A percentile compares a stretch with the other conserved stretches of the same genome.
These are phyloP conservation scores for Nomada flava DNA, from an alignment of 2,888 invertebrate genomes.

Conservation along the genomic window DNA sequence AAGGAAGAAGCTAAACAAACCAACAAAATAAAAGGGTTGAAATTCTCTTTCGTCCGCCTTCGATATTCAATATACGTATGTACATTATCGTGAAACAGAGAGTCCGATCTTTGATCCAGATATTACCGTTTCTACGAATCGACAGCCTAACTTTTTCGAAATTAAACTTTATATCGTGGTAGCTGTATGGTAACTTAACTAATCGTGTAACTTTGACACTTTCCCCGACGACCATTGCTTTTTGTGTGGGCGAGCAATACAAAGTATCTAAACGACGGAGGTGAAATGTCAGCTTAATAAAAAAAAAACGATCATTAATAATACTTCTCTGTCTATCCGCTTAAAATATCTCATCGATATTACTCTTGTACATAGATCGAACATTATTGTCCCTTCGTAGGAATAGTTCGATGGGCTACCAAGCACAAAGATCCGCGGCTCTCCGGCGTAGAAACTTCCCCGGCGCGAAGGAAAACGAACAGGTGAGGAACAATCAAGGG, in stretches of 20 bases:
- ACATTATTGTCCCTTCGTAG: conserved; percentile 30
- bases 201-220: conserved; percentile 66
- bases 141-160: conserved; percentile 52
- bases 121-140: conserved; percentile 39
- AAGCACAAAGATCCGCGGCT: background rate
- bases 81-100: conserved; percentile 16
- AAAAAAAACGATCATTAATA: conserved; percentile 29
- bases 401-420: conserved; percentile 4
- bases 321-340: conserved; percentile 57
- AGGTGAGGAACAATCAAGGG: conserved; percentile 13
- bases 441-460: conserved; percentile 39
- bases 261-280: conserved; percentile 26
- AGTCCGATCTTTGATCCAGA: conserved; percentile 5
- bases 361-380: conserved; percentile 62
- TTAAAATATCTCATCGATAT: conserved; percentile 55
- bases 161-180: conserved; percentile 61
- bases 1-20: background rate
- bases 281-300: conserved; percentile 37
- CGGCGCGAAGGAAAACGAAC: background rate
- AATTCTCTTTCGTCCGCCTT: conserved; percentile 28
- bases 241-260: conserved; percentile 39
- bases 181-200: conserved; percentile 53
- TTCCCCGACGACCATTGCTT: conserved; percentile 54
- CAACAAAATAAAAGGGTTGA: background rate
- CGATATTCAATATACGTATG: conserved; percentile 25